phyloP scores from a whole-genome alignment of 2,797 vertebrate species.

The Silurus lanzhouensis region DNA sequence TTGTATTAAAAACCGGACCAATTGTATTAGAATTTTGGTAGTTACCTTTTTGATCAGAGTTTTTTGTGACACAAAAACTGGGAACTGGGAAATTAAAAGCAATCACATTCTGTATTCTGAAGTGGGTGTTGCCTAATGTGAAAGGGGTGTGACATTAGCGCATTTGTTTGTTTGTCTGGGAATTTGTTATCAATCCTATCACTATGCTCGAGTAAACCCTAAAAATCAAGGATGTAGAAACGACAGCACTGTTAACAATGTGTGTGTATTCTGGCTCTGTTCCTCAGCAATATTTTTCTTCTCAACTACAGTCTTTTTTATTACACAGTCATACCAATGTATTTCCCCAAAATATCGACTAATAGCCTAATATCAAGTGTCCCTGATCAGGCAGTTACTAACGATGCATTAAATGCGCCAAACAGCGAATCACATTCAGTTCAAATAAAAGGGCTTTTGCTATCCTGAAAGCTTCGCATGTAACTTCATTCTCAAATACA shows the following conservation, averaged over 20 bases:
- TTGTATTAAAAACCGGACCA: background rate
- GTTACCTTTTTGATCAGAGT: background rate
- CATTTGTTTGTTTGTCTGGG: background rate
- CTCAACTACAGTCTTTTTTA: background rate
- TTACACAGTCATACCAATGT: background rate
- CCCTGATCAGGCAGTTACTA: background rate
- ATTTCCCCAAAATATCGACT: background rate
- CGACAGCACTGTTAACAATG: background rate
- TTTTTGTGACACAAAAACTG: background rate
- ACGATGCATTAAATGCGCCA: background rate
- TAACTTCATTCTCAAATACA: background rate
- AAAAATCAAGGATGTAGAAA: too few species aligned
- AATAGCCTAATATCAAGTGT: background rate
- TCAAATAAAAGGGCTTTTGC: background rate
- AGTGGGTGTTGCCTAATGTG: background rate
- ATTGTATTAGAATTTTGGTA: background rate
- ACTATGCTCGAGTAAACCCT: background rate
- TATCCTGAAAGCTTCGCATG: background rate
- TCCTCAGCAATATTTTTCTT: background rate
- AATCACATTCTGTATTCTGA: background rate
- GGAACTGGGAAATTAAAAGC: background rate
- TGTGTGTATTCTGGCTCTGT: too few species aligned
- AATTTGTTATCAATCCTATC: background rate
- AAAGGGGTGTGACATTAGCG: background rate
- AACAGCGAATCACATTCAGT: background rate